Evolutionary conservation across 1,140 invertebrate species (phyloP).

Genomic region (Octopus sinensis): DNA sequence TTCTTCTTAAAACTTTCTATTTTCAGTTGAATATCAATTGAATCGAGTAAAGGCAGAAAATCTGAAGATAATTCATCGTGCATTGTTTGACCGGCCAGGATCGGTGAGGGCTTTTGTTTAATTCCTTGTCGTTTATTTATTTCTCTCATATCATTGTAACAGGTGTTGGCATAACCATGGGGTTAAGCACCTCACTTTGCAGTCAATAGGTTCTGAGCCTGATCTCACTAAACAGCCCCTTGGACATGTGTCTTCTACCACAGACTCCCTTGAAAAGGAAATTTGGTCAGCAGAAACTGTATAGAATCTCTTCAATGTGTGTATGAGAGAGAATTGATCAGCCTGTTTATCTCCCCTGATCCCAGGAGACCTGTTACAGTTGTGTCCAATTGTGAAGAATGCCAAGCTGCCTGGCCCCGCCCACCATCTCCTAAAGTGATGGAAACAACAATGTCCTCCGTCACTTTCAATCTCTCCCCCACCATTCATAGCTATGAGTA

Average conservation of each 20-base stretch:
- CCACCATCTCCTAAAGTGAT: no score
- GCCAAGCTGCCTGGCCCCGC: no score
- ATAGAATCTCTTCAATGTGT: no score
- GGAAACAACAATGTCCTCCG: no score
- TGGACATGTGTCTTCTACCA: not conserved
- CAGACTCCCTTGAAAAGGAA: not conserved
- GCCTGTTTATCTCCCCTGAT: no score
- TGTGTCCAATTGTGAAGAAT: no score
- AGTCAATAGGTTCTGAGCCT: not conserved
- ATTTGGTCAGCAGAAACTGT: no score
- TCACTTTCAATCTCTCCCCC: no score
- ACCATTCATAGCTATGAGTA: no score
- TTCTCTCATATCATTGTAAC: not conserved
- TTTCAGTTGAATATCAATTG: slow-evolving; percentile 51
- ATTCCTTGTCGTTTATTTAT: not conserved
- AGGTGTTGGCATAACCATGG: not conserved
- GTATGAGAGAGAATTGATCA: no score
- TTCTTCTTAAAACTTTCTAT: slow-evolving; percentile 17
- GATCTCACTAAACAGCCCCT: not conserved
- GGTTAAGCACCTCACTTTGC: not conserved
- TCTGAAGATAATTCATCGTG: slow-evolving; percentile 52
- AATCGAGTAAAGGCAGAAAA: slow-evolving; percentile 48
- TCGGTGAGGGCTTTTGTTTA: slow-evolving; percentile 37
- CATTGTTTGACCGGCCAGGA: slow-evolving; percentile 51
- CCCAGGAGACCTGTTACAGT: no score